Base-by-base conservation (phyloP, 2,888 invertebrate species). In the Camptogramma bilineatum region DNA sequence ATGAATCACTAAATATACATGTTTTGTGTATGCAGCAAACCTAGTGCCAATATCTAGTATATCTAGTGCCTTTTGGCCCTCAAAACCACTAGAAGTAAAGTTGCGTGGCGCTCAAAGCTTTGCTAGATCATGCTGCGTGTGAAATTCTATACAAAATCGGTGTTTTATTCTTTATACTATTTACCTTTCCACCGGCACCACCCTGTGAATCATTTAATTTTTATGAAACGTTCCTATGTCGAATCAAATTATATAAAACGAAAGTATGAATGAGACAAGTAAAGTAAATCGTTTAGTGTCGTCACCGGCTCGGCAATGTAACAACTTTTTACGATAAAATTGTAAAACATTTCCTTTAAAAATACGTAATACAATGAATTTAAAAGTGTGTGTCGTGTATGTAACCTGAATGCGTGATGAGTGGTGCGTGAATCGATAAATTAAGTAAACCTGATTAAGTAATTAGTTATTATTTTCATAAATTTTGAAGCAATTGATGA, bases 111-210 rank as follows among this genome's bases (percentile, higher is more conserved):
- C 28, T 74, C 72, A 70, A 83, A 84, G 82, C 82, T 78, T 85
- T 85, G 84, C 83, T 80, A 79, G 70, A 76, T 76, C 88, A 88
- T 87, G 89, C 90, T 83, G 80, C 76, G 80, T 78, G 82, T 84
- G 24, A 52, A 59, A 52, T 42, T 66, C 83, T 72, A 84, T 76
- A 75, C 70, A 75, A 85, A 84, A 85, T 75, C 76, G 67, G 76
- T 73, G 77, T 71, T 74, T 62, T 73, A 68, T 75, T 72, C 75
- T 73, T 73, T 69, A 68, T 70, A 74, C 79, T 67, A 83, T 80
- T 92, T 93, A 93, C 93, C 93, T 93, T 93, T 80, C 84, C 87
- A 77, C 90, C 90, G 75, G 85, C 91, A 77, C 90, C 90, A 78
- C 93, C 93, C 93, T 93, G 93, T 84, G 90, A 83, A 88, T 84